Percentiles rank a stretch among this genome's conserved stretches.
phyloP scores from a whole-genome alignment of 2,113 vertebrate species.

The Sinocyclocheilus grahami region DNA sequence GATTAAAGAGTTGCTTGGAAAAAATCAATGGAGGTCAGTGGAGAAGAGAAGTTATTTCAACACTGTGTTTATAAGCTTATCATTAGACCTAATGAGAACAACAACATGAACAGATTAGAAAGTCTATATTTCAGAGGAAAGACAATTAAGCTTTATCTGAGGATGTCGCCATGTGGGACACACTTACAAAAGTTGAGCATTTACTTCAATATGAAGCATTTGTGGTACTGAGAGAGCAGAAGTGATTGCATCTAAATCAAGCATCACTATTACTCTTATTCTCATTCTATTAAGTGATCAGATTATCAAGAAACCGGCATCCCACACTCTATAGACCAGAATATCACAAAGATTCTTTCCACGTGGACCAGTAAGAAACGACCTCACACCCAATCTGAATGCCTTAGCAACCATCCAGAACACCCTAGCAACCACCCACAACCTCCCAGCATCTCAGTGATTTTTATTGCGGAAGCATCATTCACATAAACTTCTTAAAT shows the following conservation, averaged over 20 bases:
- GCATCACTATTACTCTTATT: not conserved
- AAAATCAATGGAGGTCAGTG: slow-evolving; percentile 40
- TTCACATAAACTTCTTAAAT: not conserved
- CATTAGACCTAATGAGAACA: slow-evolving; percentile 44
- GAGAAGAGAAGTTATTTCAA: slow-evolving; percentile 39
- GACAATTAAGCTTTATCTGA: slow-evolving; percentile 39
- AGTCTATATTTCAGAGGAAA: slow-evolving; percentile 44
- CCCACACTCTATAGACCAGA: not conserved
- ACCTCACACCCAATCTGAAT: not conserved
- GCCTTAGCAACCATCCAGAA: not conserved
- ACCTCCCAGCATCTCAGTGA: not conserved
- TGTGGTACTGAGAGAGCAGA: not conserved
- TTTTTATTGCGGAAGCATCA: not conserved
- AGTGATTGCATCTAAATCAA: not conserved
- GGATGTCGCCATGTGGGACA: slow-evolving; percentile 15
- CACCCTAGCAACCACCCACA: not conserved
- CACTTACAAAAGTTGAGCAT: not conserved
- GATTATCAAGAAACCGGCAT: not conserved
- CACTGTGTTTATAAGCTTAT: slow-evolving; percentile 42
- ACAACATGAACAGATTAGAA: slow-evolving; percentile 26
- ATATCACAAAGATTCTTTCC: not conserved
- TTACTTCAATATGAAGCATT: not conserved
- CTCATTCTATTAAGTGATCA: not conserved
- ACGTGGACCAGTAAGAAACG: not conserved
- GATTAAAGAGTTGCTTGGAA: slow-evolving; percentile 31